Evolutionary conservation across 1,140 invertebrate species (phyloP), one percentile per base, ranked within the genome.

Genomic region (Helicoverpa zea): DNA sequence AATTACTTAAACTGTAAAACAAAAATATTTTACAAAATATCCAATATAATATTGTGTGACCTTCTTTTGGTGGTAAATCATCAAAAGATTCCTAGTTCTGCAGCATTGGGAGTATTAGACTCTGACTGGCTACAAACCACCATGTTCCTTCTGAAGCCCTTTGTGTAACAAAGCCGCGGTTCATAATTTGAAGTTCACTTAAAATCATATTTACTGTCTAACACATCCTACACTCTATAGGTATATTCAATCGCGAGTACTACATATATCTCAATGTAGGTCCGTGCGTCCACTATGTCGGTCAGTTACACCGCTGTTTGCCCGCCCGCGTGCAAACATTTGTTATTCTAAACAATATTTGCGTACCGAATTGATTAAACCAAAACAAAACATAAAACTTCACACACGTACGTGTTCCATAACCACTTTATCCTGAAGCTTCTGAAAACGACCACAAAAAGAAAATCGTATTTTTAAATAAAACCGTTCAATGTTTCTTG

Each of bases 401-500:
- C 23, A n/a, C 3, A 10, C 52, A 4, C 1, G 54, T 29, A 30
- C 5, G 18, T 2, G 18, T 80, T 68, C 5, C 2, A 54, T 61
- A 72, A 68, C 2, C 23, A 61, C 58, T 80, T 47, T 74, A 59
- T 51, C 70, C 29, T 30, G 10, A 52, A 30, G 73, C 68, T 66
- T n/a, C 58, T 16, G 52, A 79, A 81, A 78, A 81, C 74, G 74
- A 56, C 80, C 49, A n/a, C 68, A 64, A 81, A 70, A 80, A 78
- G 77, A 58, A 82, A 87, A 76, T 77, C 35, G 70, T 64, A 74
- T 72, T 83, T 81, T 72, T 68, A 84, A 81, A 85, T 84, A 83
- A 87, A 85, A 85, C 82, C 80, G 74, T 81, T 84, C 77, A 81
- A 74, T 82, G 84, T 84, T 82, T 83, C 84, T 82, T 30, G 73